A percentile compares a stretch with the other conserved stretches of the same genome.
Evolutionary conservation across 2,113 vertebrate genomes (phyloP).

Genomic region (Spheniscus mendiculus): DNA sequence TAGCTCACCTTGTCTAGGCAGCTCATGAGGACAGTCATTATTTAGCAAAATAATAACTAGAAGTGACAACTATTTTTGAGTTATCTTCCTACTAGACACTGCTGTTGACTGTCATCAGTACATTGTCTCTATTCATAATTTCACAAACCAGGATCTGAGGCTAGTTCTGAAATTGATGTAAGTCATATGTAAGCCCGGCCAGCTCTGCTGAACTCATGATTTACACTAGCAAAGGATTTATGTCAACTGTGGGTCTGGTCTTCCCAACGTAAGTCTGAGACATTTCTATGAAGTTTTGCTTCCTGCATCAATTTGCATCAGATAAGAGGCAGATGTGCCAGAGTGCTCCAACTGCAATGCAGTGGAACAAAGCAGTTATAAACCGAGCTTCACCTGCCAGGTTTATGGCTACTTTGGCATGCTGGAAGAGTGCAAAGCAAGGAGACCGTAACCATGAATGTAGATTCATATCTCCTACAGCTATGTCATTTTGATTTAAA

Average conservation of each 20-base stretch:
- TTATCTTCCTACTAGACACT: neutral
- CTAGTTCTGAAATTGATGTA: neutral
- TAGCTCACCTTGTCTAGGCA: neutral
- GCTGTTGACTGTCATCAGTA: neutral
- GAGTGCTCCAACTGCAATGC: neutral
- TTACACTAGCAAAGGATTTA: neutral
- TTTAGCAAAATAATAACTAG: neutral
- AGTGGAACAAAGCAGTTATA: neutral
- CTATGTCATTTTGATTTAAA: neutral
- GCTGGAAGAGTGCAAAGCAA: neutral
- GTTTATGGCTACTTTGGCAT: neutral
- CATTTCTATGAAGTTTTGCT: neutral
- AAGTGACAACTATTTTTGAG: neutral
- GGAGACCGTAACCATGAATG: neutral
- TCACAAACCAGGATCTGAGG: neutral
- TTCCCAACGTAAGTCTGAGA: neutral
- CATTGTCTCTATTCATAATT: neutral
- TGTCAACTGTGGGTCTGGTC: neutral
- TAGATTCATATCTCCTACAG: neutral
- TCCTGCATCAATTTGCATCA: conserved; percentile 10
- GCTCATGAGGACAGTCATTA: neutral
- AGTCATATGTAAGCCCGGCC: neutral
- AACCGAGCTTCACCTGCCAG: neutral
- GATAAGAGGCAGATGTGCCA: neutral
- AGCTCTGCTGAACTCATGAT: neutral